A percentile compares a stretch with the other conserved stretches of the same genome.
phyloP scores from a whole-genome alignment of 2,113 vertebrate species.

The Cephalopholis sonnerati region DNA sequence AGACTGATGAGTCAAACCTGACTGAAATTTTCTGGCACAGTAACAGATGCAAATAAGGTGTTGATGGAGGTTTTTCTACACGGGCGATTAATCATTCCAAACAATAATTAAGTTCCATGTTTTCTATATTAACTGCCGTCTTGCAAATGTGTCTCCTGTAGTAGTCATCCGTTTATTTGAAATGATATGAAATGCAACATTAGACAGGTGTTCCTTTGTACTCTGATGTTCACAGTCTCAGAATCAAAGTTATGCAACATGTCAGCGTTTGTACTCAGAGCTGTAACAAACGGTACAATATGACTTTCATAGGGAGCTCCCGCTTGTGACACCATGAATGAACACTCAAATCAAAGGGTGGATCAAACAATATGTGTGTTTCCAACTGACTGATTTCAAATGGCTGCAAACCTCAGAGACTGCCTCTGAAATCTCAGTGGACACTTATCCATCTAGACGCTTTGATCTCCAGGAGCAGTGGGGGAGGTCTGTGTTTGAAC shows the following conservation, averaged over 20 bases:
- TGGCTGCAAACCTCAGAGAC: neutral
- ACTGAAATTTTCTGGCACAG: neutral
- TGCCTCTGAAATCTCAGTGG: neutral
- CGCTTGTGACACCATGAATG: neutral
- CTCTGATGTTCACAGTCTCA: neutral
- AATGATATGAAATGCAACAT: neutral
- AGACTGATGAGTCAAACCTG: constrained; percentile 15
- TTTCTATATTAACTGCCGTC: neutral
- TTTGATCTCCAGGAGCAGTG: constrained; percentile 41
- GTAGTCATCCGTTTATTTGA: too few species aligned
- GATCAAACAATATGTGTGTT: constrained; percentile 23
- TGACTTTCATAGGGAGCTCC: constrained; percentile 6
- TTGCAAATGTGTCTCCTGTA: neutral
- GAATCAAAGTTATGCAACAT: neutral
- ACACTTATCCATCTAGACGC: neutral
- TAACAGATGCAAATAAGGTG: neutral
- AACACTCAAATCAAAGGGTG: constrained; percentile 2
- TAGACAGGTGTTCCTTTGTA: too few species aligned
- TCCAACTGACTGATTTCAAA: constrained; percentile 9
- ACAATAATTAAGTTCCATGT: neutral
- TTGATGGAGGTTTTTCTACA: neutral
- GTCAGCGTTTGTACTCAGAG: neutral
- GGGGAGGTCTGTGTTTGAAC: constrained; percentile 32
- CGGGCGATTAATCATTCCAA: neutral
- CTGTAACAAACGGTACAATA: neutral